Percentiles rank a stretch among this genome's conserved stretches.
Evolutionary conservation across 2,888 invertebrate genomes (phyloP).

Genomic region (Epistrophe eligans): DNA sequence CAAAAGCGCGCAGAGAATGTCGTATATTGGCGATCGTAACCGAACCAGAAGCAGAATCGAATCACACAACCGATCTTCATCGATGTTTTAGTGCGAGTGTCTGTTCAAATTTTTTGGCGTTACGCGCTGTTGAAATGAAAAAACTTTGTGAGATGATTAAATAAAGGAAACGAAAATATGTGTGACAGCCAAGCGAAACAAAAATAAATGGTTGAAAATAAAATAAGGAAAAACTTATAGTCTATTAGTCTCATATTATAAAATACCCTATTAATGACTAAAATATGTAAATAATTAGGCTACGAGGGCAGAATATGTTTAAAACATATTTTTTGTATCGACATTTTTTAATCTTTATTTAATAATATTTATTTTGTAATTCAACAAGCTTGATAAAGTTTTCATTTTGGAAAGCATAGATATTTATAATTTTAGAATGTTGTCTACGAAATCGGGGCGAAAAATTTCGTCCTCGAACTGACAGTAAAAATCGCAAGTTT

Average conservation of each 20-base stretch:
- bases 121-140: conserved; percentile 46
- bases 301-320: too few relatives aligned
- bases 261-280: not conserved
- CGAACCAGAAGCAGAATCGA: not conserved
- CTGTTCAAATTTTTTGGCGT: conserved; percentile 42
- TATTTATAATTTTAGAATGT: too few relatives aligned
- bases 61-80: conserved; percentile 39
- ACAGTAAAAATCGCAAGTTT: too few relatives aligned
- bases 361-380: too few relatives aligned
- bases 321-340: too few relatives aligned
- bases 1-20: not conserved
- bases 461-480: too few relatives aligned
- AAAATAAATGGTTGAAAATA: not conserved
- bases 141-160: conserved; percentile 30
- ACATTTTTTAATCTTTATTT: too few relatives aligned
- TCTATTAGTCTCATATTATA: not conserved
- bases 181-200: not conserved
- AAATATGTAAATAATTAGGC: too few relatives aligned
- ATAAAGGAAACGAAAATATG: conserved; percentile 3
- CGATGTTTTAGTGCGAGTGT: conserved; percentile 38
- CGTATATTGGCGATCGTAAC: conserved; percentile 41
- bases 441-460: too few relatives aligned
- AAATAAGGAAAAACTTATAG: conserved; percentile 1
- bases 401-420: too few relatives aligned
- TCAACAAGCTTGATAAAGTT: too few relatives aligned